These are phyloP conservation scores for Ceratoteleas bidentatus DNA, from an alignment of 1,140 invertebrate species.

Conservation along the genomic window DNA sequence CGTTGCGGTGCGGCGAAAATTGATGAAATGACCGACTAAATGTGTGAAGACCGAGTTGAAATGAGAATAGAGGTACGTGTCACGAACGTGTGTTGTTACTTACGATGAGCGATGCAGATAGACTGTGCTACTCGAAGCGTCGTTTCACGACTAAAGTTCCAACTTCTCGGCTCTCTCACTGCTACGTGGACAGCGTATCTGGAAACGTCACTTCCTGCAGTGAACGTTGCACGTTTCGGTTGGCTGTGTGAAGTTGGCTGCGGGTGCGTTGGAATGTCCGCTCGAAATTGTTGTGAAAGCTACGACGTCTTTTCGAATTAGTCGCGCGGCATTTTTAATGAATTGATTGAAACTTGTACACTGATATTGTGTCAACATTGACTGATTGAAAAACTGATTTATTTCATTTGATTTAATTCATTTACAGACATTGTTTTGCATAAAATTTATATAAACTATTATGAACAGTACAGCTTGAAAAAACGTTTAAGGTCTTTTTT, in stretches of 20 bases:
- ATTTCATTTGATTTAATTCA: too few species aligned
- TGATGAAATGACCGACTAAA: not conserved
- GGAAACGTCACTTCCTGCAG: conserved; percentile 47
- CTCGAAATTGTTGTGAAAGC: too few species aligned
- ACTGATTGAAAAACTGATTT: too few species aligned
- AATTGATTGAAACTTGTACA: too few species aligned
- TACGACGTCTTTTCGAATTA: too few species aligned
- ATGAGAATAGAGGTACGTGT: not conserved
- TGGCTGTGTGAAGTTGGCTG: conserved; percentile 26
- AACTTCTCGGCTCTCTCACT: conserved; percentile 11
- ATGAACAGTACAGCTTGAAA: too few species aligned
- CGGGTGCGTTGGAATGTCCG: too few species aligned
- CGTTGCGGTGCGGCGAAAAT: not conserved
- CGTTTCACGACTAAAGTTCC: conserved; percentile 38
- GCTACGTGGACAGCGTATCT: conserved; percentile 47
- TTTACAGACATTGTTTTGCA: too few species aligned
- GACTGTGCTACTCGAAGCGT: conserved; percentile 25
- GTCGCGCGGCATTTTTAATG: too few species aligned
- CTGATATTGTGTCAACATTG: too few species aligned
- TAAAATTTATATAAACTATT: too few species aligned
- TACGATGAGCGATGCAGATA: conserved; percentile 4
- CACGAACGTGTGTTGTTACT: conserved; percentile 16
- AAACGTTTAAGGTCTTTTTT: too few species aligned
- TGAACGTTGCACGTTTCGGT: conserved; percentile 29
- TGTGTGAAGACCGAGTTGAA: not conserved